Evolutionary conservation across 2,888 invertebrate genomes (phyloP), one percentile per base, ranked within the genome.

Genomic region (Drosophila lacicola): DNA sequence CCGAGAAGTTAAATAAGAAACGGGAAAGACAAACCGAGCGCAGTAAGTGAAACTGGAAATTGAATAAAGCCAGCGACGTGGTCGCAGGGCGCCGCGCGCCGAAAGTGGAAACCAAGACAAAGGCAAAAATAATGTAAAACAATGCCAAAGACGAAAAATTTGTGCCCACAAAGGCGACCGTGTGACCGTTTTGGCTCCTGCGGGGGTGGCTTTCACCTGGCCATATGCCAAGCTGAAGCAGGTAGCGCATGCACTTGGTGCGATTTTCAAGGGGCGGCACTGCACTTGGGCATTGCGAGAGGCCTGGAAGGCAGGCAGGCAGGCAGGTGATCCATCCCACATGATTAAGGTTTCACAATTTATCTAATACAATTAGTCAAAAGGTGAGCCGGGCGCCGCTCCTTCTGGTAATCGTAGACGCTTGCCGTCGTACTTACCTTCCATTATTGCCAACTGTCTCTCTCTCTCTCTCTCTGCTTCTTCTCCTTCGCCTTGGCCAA

Each of bases 341-440:
- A 82, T 80, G 89, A 89, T 88, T 89, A 86, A 80, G 86, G 88
- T 83, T 90, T 89, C 83, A 75, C 80, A 85, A 90, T 89, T 88
- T 88, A 89, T 88, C 83, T 88, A 88, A 90, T 82, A 81, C 90
- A 90, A 88, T 90, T 90, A 90, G 86, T 80, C 78, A 83, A 70
- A 69, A 79, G 78, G 80, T 74, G 75, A 74, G 81, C 66, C 51
- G 25, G 45, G 45, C 33, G 45, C 36, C 64, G 51, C 64, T 62
- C 54, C 64, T 58, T 68, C 62, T 62, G 74, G 86, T 88, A 88
- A 82, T 83, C 64, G 86, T 82, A 84, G 83, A 88, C 83, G 70
- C 68, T 74, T 74, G 69, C 47, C 64, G 45, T 60, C 47, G 57
- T 55, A 54, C 53, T 65, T 51, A 44, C 77, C 64, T 73, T 71